These are phyloP conservation scores for Neodiprion lecontei DNA, from an alignment of 1,140 invertebrate species.

Conservation along the genomic window DNA sequence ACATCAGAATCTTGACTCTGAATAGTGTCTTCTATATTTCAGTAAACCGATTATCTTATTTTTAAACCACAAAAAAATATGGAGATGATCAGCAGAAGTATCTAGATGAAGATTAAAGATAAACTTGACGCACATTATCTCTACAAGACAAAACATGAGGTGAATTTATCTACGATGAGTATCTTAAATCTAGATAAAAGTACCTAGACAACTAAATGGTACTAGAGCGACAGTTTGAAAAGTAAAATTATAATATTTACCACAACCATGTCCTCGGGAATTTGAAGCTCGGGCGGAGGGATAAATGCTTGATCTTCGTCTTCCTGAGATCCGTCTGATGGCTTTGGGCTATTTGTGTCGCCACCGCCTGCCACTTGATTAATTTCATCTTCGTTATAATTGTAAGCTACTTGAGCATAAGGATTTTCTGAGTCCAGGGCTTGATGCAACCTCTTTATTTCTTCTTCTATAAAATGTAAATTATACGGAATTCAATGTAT, in stretches of 20 bases:
- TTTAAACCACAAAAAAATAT: too few relatives aligned
- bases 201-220: too few relatives aligned
- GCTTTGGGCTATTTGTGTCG: slow-evolving; percentile 54
- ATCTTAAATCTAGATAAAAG: too few relatives aligned
- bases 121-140: too few relatives aligned
- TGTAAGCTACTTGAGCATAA: slow-evolving; percentile 84
- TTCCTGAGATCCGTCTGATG: slow-evolving; percentile 52
- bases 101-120: too few relatives aligned
- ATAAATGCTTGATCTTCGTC: slow-evolving; percentile 78
- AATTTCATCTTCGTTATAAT: slow-evolving; percentile 72
- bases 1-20: too few relatives aligned
- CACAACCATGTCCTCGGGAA: slow-evolving; percentile 76
- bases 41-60: too few relatives aligned
- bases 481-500: background rate
- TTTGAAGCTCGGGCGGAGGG: slow-evolving; percentile 71
- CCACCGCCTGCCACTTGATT: slow-evolving; percentile 43
- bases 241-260: slow-evolving; percentile 62
- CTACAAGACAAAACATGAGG: too few relatives aligned
- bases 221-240: slow-evolving; percentile 8
- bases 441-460: slow-evolving; percentile 85
- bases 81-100: too few relatives aligned
- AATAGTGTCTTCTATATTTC: too few relatives aligned
- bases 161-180: too few relatives aligned
- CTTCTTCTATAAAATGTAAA: slow-evolving; percentile 76
- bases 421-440: slow-evolving; percentile 69